Conservation (phyloP, 2,113 vertebrate species). For the Sarotherodon lohbergeri region DNA sequence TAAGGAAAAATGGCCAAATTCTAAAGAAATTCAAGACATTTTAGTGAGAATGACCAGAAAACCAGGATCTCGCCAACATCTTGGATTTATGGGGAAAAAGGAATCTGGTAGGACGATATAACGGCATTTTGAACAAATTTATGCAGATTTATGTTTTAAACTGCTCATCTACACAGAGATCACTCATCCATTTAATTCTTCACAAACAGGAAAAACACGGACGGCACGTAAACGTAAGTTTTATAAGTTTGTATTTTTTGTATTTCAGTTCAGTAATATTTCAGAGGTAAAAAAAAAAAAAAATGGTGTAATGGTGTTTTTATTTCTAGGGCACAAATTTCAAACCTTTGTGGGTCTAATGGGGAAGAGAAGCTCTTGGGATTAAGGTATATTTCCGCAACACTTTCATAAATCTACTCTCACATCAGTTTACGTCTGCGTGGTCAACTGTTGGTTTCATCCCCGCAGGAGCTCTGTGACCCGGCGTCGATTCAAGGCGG, state of each 20-base stretch:
- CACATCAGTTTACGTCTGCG: not conserved
- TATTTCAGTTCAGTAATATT: not conserved
- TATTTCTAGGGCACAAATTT: conserved; percentile 79
- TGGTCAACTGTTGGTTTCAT: conserved; percentile 10
- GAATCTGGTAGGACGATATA: conserved; percentile 68
- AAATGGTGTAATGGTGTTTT: not conserved
- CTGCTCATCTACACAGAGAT: not conserved
- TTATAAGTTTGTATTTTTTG: not conserved
- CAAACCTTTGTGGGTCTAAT: conserved; percentile 89
- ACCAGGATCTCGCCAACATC: conserved; percentile 73
- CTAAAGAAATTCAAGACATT: conserved; percentile 53
- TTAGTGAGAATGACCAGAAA: conserved; percentile 79
- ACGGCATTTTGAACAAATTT: not conserved
- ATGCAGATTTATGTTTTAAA: not conserved
- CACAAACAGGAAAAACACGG: conserved; percentile 72
- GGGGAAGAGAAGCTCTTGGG: conserved; percentile 82
- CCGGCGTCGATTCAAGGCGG: not conserved
- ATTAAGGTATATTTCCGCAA: conserved; percentile 70
- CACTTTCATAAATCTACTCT: fast-evolving
- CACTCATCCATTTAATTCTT: not conserved
- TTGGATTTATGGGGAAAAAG: conserved; percentile 78
- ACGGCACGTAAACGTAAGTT: conserved; percentile 80
- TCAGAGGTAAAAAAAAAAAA: not conserved
- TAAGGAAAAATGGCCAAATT: conserved; percentile 20
- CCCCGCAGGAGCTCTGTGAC: conserved; percentile 11